These are phyloP conservation scores for Nycticorax nycticorax DNA, from an alignment of 2,113 vertebrate species.

Conservation along the genomic window DNA sequence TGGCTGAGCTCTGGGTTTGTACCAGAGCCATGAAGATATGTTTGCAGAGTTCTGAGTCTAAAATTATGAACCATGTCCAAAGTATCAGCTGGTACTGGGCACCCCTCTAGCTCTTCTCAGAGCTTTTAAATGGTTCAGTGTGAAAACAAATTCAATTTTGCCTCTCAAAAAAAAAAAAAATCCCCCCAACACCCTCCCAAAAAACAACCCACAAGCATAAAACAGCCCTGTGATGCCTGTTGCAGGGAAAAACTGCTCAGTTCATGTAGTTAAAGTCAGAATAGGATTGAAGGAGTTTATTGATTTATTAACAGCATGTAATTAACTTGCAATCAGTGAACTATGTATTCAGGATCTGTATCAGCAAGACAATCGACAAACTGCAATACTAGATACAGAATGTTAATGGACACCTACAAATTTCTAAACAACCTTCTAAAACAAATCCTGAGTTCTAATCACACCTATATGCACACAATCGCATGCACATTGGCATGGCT, in stretches of 20 bases:
- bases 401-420: not conserved
- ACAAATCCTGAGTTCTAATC: not conserved
- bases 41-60: not conserved
- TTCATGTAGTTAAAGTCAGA: conserved; percentile 13
- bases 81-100: not conserved
- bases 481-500: too few relatives aligned
- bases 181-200: too few relatives aligned
- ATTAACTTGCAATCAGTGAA: conserved; percentile 42
- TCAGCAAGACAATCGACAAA: not conserved
- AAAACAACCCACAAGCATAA: not conserved
- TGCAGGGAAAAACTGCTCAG: not conserved
- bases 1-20: not conserved
- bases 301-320: conserved; percentile 55
- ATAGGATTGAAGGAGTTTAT: not conserved
- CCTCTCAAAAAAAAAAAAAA: not conserved
- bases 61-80: not conserved
- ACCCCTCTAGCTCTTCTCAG: not conserved
- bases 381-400: not conserved
- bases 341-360: conserved; percentile 31
- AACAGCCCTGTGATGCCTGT: not conserved
- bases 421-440: not conserved
- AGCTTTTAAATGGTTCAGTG: not conserved
- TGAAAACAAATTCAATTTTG: not conserved
- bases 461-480: accelerated
- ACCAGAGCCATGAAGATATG: not conserved